Conservation (phyloP, 2,113 vertebrate genomes). For the Eulacestoma nigropectus region DNA sequence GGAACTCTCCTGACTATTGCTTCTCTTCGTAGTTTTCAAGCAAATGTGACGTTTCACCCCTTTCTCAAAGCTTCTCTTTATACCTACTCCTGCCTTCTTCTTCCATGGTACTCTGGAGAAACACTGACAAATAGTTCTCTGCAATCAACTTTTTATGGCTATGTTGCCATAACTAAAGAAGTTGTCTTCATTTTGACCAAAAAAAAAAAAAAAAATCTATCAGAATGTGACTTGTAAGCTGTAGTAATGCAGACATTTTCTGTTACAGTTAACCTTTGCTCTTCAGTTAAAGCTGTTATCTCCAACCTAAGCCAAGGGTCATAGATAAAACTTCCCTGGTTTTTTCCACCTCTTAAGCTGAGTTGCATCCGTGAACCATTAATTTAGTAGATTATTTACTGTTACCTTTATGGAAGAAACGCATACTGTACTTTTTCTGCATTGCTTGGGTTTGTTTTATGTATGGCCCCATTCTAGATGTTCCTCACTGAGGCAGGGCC, state of each 20-base stretch:
- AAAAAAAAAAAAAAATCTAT: too few species aligned
- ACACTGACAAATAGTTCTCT: neutral
- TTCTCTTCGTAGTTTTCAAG: neutral
- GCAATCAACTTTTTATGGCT: neutral
- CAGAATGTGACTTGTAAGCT: neutral
- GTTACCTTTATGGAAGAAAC: constrained; percentile 34
- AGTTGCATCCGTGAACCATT: constrained; percentile 55
- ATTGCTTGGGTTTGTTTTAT: neutral
- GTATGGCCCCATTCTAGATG: neutral
- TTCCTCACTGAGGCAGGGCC: neutral
- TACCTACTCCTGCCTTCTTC: neutral
- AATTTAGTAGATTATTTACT: constrained; percentile 57
- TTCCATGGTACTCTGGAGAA: neutral
- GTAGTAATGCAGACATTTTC: neutral
- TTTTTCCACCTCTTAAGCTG: constrained; percentile 21
- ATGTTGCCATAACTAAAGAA: neutral
- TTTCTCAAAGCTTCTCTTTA: neutral
- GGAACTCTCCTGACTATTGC: neutral
- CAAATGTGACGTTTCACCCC: neutral
- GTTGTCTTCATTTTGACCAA: neutral
- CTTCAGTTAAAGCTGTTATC: constrained; percentile 56
- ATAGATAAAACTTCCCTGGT: constrained; percentile 38
- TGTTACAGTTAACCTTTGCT: constrained; percentile 60
- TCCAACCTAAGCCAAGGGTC: constrained; percentile 54
- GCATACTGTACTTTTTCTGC: constrained; percentile 23